These are phyloP conservation scores for Chloroceryle aenea DNA, from an alignment of 2,113 vertebrate genomes.

Conservation along the genomic window DNA sequence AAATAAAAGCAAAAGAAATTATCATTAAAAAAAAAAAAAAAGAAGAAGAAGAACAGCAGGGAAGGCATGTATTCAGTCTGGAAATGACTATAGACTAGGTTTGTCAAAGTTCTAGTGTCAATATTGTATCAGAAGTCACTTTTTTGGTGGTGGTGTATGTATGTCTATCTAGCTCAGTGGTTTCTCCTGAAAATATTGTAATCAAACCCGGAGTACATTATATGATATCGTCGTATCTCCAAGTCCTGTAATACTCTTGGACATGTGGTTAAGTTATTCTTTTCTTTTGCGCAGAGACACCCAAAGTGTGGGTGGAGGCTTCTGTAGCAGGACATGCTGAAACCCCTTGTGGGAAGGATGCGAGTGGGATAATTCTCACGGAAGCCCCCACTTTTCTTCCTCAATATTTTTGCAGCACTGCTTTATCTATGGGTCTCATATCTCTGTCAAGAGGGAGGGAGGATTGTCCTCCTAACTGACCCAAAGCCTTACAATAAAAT, in stretches of 20 bases:
- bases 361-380: neutral
- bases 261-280: neutral
- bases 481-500: neutral
- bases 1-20: slow-evolving; percentile 6
- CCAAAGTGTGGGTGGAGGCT: neutral
- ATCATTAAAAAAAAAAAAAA: neutral
- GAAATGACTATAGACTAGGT: neutral
- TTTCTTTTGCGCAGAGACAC: neutral
- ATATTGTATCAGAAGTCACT: neutral
- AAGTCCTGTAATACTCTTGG: neutral
- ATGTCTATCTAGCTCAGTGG: neutral
- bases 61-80: neutral
- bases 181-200: neutral
- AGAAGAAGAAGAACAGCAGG: neutral
- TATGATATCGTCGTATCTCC: neutral
- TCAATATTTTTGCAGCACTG: rapidly evolving
- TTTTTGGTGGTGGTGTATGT: neutral
- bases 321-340: neutral
- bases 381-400: neutral
- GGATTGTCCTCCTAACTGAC: neutral
- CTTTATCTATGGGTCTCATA: neutral
- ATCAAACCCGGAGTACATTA: neutral
- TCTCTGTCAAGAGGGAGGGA: neutral
- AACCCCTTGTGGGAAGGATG: neutral
- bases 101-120: neutral